Evolutionary conservation across 2,888 invertebrate species (phyloP).

Genomic region (Slavum lentiscoides): DNA sequence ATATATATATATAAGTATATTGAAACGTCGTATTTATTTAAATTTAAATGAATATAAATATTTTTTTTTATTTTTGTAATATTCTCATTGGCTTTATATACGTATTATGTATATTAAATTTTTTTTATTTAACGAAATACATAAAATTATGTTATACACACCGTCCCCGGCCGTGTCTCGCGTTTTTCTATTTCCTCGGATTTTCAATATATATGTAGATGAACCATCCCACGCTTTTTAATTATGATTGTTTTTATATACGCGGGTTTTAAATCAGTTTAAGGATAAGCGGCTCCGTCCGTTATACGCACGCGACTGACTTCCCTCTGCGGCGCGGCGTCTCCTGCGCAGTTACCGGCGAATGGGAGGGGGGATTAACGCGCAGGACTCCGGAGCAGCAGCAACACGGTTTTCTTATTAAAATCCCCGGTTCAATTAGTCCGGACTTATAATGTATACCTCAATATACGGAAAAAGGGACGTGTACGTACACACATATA

Average conservation of each 20-base stretch:
- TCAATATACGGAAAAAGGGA: neutral
- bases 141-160: no score
- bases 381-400: neutral
- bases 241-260: slow-evolving; percentile 42
- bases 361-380: slow-evolving; percentile 18
- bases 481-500: neutral
- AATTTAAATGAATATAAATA: no score
- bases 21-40: no score
- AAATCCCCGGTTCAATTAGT: slow-evolving; percentile 38
- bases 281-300: neutral
- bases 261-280: slow-evolving; percentile 28
- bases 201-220: slow-evolving; percentile 44
- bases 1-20: no score
- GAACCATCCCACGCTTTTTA: slow-evolving; percentile 15
- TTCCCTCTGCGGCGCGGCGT: neutral
- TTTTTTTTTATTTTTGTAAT: no score
- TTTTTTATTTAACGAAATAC: no score
- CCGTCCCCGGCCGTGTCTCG: neutral
- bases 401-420: slow-evolving; percentile 28
- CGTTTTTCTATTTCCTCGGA: neutral
- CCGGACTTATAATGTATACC: slow-evolving; percentile 9
- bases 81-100: no score
- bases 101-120: no score
- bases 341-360: neutral
- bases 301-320: neutral